A percentile compares a stretch with the other conserved stretches of the same genome.
These are phyloP conservation scores for Heterodera carotae DNA, from an alignment of 1,140 invertebrate genomes.

Conservation along the genomic window DNA sequence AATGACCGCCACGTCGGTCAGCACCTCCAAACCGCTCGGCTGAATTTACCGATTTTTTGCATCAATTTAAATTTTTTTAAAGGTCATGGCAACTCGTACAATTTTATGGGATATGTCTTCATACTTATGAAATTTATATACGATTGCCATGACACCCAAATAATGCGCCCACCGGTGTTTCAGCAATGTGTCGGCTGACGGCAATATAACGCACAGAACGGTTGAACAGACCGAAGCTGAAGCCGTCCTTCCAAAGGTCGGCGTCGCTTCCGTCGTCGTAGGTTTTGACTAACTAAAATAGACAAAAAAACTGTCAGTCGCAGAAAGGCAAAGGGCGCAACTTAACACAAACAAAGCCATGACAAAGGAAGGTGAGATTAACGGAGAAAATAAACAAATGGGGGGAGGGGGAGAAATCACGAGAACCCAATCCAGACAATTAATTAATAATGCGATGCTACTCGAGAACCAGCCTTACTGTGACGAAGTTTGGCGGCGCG, in stretches of 20 bases:
- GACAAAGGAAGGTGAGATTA: neutral
- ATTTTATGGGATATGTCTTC: no score
- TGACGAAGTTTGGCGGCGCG: constrained; percentile 44
- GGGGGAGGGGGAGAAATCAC: no score
- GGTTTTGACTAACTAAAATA: constrained; percentile 47
- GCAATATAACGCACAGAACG: constrained; percentile 45
- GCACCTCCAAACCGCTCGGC: constrained; percentile 37
- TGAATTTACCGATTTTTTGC: neutral
- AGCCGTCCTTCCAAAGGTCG: constrained; percentile 56
- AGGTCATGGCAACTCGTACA: no score
- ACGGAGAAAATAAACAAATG: no score
- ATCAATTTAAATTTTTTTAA: neutral
- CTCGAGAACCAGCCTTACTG: no score
- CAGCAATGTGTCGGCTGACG: constrained; percentile 41
- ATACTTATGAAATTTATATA: no score
- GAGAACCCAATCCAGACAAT: constrained; percentile 9
- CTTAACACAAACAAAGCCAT: constrained; percentile 4
- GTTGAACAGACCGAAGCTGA: constrained; percentile 53
- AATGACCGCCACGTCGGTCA: constrained; percentile 52
- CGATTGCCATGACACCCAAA: no score
- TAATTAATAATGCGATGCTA: constrained; percentile 27
- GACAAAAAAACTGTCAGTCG: neutral
- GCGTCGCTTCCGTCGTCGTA: constrained; percentile 48
- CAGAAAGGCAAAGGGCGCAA: neutral
- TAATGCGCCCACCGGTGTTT: constrained; percentile 38